These are phyloP conservation scores for Pseudomyrmex cubaensis DNA, from an alignment of 1,140 invertebrate species.

Conservation along the genomic window DNA sequence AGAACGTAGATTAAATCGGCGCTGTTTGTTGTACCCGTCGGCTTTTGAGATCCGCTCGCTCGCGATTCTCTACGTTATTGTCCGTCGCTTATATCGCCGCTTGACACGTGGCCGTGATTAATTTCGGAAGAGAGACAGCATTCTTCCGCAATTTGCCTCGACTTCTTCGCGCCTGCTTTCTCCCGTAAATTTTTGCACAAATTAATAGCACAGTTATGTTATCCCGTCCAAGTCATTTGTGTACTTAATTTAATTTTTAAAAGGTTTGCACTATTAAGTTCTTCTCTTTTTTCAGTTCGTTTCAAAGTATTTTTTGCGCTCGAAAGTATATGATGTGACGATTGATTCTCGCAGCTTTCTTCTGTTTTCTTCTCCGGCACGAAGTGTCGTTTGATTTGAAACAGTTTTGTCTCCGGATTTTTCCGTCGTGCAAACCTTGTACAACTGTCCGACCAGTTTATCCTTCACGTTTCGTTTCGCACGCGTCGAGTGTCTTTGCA, in stretches of 20 bases:
- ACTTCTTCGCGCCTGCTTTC: not conserved
- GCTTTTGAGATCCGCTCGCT: conserved; percentile 51
- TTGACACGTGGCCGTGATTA: conserved; percentile 30
- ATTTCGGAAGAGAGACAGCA: conserved; percentile 4
- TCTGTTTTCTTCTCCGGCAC: not conserved
- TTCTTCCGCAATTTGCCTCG: conserved; percentile 21
- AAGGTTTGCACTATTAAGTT: too few relatives aligned
- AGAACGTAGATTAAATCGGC: conserved; percentile 72
- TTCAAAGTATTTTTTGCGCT: too few relatives aligned
- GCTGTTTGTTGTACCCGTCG: conserved; percentile 65
- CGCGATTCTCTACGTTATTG: conserved; percentile 59
- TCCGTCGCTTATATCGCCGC: conserved; percentile 31
- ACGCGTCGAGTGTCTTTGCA: conserved; percentile 44
- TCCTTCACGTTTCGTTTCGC: conserved; percentile 21
- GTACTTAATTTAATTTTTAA: too few relatives aligned
- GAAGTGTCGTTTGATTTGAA: conserved; percentile 6
- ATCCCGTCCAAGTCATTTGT: too few relatives aligned
- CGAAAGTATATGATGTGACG: too few relatives aligned
- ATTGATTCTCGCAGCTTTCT: not conserved
- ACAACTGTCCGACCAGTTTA: conserved; percentile 24
- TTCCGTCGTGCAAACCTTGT: conserved; percentile 6
- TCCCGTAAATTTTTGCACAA: not conserved
- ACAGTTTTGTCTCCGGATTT: not conserved
- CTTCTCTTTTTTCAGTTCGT: too few relatives aligned
- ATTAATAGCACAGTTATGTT: not conserved